Evolutionary conservation across 35 echinoderm and acorn worm species (phyloP), one percentile per base, ranked within the genome.

Genomic region (Stichopus chloronotus): DNA sequence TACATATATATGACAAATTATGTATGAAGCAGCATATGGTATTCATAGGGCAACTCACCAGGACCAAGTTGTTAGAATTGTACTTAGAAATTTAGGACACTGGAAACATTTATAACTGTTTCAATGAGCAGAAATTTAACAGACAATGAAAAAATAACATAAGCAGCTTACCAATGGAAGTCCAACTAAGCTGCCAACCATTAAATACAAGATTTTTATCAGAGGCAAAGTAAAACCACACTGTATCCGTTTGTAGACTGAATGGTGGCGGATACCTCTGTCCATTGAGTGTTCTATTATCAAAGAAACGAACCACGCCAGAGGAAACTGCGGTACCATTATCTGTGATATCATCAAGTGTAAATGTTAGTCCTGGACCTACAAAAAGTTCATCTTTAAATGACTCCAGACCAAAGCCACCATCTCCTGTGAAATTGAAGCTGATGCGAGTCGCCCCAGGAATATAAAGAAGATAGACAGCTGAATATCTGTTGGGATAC

Each of bases 381-480:
- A 89, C 65, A 52, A 0, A 89, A 8, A 89, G 61, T 1, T 89
- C 87, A 89, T 89, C 87, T 59, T 89, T 89, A 43, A 52, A 55
- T 22, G 59, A 71, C 52, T 89, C 87, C 57, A 89, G 43, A 54
- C 59, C 25, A 89, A 89, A 89, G 8, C 20, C 60, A 43, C 59
- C 87, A 58, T n/a, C 20, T 53, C 87, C 87, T 22, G 65, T 53
- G 60, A 89, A 89, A 59, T 43, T 10, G 43, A 89, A 89, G 60
- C 52, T 89, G 58, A 89, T 89, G 57, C 87, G 23, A 19, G 8
- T 89, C 5, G 87, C 87, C 57, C 87, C 87, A 8, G 87, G 87
- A 23, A 89, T 89, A 52, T 89, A 89, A 7, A 89, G 87, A 11
- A 89, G 57, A 43, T 89, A 89, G 57, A 61, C 71, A 25, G 87